These are phyloP conservation scores for Hiodon tergisus DNA, from an alignment of 2,113 vertebrate species.

Conservation along the genomic window DNA sequence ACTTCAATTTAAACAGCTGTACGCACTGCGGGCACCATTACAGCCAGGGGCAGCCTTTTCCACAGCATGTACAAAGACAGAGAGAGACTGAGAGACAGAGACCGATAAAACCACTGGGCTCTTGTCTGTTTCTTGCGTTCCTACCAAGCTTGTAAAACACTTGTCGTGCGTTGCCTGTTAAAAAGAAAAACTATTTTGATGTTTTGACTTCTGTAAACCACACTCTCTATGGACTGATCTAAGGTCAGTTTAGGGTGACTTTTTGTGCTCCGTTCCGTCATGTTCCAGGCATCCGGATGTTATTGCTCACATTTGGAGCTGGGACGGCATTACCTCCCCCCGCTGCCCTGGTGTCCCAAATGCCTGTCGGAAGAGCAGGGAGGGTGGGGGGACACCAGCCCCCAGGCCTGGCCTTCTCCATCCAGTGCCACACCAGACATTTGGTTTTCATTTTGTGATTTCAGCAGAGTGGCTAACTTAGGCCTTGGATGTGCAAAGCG, in stretches of 20 bases:
- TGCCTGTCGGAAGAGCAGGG: constrained; percentile 53
- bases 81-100: constrained; percentile 41
- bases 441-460: constrained; percentile 68
- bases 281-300: constrained; percentile 22
- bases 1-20: too few species aligned
- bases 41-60: too few species aligned
- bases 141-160: constrained; percentile 60
- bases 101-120: constrained; percentile 54
- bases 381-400: constrained; percentile 23
- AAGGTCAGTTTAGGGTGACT: not conserved
- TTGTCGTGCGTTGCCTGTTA: constrained; percentile 53
- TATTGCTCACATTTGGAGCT: constrained; percentile 38
- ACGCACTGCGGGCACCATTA: too few species aligned
- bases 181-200: constrained; percentile 55
- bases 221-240: not conserved
- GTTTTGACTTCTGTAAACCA: not conserved
- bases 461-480: constrained; percentile 58
- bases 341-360: constrained; percentile 35
- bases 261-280: too few species aligned
- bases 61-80: too few species aligned
- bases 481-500: constrained; percentile 45
- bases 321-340: constrained; percentile 35
- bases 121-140: constrained; percentile 63
- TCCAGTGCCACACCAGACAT: constrained; percentile 48
- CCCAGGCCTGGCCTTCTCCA: constrained; percentile 41